Base-by-base conservation (phyloP, 2,888 invertebrate genomes). In the Tenthredo amoena region DNA sequence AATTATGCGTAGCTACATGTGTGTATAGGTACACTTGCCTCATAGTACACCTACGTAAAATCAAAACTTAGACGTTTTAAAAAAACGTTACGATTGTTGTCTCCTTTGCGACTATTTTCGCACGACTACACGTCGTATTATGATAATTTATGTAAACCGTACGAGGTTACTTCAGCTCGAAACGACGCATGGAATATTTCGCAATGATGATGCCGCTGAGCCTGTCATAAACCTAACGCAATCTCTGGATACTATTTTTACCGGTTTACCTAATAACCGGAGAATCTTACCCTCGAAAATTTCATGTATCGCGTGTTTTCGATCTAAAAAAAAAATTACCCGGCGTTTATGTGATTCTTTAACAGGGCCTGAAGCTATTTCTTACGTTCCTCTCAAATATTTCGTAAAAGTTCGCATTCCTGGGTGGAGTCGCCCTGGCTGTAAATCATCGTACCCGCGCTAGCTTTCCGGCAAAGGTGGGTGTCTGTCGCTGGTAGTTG, bases 341-440 rank as follows among this genome's bases (percentile, higher is more conserved):
- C 3, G 12, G 47, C 12, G 15, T 47, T 47, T 15, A 47, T 47
- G 47, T 47, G 47, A 47, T 55, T 55, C n/a, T 55, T 55, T n/a
- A 0, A 50, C 1, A 31, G 15, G 9, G n/a, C 12, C 10, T 37
- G 6, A n/a, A n/a, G 31, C 37, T 37, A n/a, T 34, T 47, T 47
- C 15, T n/a, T 37, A 91, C 91, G 72, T 43, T 74, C 21, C 72
- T 91, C 88, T 89, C 89, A 89, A 91, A 91, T 77, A 31, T 91
- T 90, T 90, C 91, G 91, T 90, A 91, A 92, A 92, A 88, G 89
- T 87, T 90, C 90, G 91, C 93, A 93, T 93, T 93, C 93, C 92
- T 92, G 18, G 93, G 93, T 92, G 93, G 92, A 93, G 92, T 93
- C 91, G 88, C 72, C 82, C 82, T 82, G 82, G 82, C 82, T 81